Conservation (phyloP, 2,113 vertebrate species). For the Ornithorhynchus anatinus region DNA sequence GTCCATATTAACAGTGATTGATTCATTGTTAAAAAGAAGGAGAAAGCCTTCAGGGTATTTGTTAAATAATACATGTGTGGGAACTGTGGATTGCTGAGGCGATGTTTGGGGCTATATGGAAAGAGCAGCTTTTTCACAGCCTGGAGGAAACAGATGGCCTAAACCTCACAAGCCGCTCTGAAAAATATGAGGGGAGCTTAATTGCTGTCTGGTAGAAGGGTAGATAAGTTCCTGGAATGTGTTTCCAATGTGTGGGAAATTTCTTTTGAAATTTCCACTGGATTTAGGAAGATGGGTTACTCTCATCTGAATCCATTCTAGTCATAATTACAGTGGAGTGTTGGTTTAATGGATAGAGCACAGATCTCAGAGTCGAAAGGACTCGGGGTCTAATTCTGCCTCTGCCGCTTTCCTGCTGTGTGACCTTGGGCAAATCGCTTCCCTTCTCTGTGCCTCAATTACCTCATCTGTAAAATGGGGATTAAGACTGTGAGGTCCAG, state of each 20-base stretch:
- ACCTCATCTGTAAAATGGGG: too few relatives aligned
- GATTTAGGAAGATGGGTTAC: neutral
- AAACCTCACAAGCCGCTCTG: neutral
- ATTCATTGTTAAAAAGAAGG: neutral
- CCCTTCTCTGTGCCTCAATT: too few relatives aligned
- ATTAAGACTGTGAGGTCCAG: too few relatives aligned
- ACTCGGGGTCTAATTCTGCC: too few relatives aligned
- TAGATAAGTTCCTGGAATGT: neutral
- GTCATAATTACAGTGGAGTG: neutral
- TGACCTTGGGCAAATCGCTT: too few relatives aligned
- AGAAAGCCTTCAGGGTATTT: neutral
- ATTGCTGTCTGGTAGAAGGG: neutral
- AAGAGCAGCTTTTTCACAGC: too few relatives aligned
- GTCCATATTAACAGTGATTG: neutral
- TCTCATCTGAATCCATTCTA: neutral
- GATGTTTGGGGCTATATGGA: too few relatives aligned
- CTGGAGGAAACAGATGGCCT: constrained; percentile 11
- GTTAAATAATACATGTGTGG: constrained; percentile 16
- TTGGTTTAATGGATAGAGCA: too few relatives aligned
- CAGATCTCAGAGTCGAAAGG: too few relatives aligned
- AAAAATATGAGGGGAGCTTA: neutral
- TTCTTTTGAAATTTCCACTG: neutral
- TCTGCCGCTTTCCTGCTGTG: too few relatives aligned
- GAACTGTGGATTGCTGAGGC: constrained; percentile 21
- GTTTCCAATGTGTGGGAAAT: neutral